Evolutionary conservation across 2,797 vertebrate genomes (phyloP), one percentile per base, ranked within the genome.

Genomic region (Apogon talboti): DNA sequence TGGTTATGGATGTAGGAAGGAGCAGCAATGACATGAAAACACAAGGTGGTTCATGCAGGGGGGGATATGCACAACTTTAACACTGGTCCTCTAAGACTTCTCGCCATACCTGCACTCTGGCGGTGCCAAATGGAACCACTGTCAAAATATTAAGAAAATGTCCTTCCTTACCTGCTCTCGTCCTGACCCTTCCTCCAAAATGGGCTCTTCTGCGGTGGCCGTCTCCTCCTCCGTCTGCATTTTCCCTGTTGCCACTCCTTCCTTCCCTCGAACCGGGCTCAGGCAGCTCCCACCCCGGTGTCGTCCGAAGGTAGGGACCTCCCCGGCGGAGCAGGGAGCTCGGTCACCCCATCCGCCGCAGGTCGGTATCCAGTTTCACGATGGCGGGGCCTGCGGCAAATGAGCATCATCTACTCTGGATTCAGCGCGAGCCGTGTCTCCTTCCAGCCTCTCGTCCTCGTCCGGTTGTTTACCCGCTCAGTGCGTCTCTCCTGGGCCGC

Each of bases 171-270:
- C 94, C 94, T 92, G 92, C 85, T 95, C 94, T 82, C 94, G 91
- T 74, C 85, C 93, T 66, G 89, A 88, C 76, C 91, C 92, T 65
- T 90, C 89, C 84, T 92, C 91, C 88, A 93, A 87, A 76, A 93
- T 93, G 83, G 93, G 91, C 87, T 94, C 91, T 85, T 94, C 85
- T 80, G 87, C 94, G 67, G 93, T 78, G 78, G 91, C 92, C 76
- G 92, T 92, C 85, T 93, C 90, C 88, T 94, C 90, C 88, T 93
- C 93, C 90, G 92, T 90, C 91, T 89, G 92, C 93, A 94, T 94
- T 74, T 88, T 93, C 85, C 76, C 74, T 78, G 82, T 76, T 81
- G 76, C 85, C 85, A 59, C 78, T 81, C 78, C 87, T 85, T 84
- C 61, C 48, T 45, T 48, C 76, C 78, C 85, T 71, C 90, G 13